Percentiles rank a stretch among this genome's conserved stretches.
These are phyloP conservation scores for Labeo catla DNA, from an alignment of 2,113 vertebrate genomes.

Conservation along the genomic window DNA sequence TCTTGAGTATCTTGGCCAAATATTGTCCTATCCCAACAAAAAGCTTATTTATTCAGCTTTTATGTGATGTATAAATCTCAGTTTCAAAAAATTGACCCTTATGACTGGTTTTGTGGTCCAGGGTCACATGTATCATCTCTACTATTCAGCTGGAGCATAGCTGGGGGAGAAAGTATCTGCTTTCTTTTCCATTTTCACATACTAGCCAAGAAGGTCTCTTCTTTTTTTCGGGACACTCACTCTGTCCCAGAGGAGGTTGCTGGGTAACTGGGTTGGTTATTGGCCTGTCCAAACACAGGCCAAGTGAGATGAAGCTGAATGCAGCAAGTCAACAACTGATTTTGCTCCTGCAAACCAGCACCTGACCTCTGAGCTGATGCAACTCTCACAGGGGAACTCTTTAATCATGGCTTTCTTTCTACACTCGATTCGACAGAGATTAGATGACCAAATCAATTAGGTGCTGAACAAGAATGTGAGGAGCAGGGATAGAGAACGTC, in stretches of 20 bases:
- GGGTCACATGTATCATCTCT: background rate
- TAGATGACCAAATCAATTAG: constrained; percentile 77
- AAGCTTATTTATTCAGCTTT: no score
- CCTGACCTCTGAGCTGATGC: constrained; percentile 66
- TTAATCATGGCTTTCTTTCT: constrained; percentile 67
- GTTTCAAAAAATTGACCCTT: no score
- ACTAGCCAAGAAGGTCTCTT: background rate
- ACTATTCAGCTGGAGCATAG: background rate
- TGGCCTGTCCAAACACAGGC: constrained; percentile 61
- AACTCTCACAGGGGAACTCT: constrained; percentile 62
- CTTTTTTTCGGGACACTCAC: constrained; percentile 2
- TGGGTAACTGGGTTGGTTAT: constrained; percentile 55
- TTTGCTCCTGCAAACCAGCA: constrained; percentile 68
- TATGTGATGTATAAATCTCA: no score
- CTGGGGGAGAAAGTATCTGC: background rate
- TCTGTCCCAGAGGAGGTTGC: background rate
- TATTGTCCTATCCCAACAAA: no score
- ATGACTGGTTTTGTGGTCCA: no score
- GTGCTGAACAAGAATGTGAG: constrained; percentile 33
- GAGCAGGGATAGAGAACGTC: constrained; percentile 7
- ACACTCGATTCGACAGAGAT: constrained; percentile 70
- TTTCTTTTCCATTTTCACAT: background rate
- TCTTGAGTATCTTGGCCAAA: no score
- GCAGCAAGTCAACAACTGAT: constrained; percentile 64
- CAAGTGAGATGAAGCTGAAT: constrained; percentile 61